A percentile compares a stretch with the other conserved stretches of the same genome.
These are phyloP conservation scores for Littorina saxatilis DNA, from an alignment of 1,140 invertebrate genomes.

Conservation along the genomic window DNA sequence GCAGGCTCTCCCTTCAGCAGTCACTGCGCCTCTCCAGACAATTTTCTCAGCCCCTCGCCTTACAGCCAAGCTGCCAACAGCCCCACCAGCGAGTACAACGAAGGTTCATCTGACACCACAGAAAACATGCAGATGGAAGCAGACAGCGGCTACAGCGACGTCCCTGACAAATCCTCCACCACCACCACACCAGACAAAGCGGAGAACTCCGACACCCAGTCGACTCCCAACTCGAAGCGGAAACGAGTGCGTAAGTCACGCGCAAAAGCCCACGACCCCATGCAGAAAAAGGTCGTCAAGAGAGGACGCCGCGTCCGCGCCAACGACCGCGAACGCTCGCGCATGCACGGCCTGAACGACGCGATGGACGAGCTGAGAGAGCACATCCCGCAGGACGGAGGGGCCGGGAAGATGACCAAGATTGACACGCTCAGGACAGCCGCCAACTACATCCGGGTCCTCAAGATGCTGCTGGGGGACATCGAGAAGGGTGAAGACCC, in stretches of 20 bases:
- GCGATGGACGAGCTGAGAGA: constrained; percentile 89
- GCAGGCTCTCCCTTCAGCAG: neutral
- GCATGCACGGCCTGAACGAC: constrained; percentile 97
- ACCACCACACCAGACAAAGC: neutral
- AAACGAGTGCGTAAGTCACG: constrained; percentile 40
- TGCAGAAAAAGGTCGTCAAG: constrained; percentile 78
- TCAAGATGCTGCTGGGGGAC: constrained; percentile 16
- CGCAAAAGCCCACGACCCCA: constrained; percentile 58
- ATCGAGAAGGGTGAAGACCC: constrained; percentile 4
- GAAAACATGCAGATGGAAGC: neutral
- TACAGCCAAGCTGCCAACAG: neutral
- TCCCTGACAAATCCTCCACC: constrained; percentile 5
- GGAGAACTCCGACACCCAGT: neutral
- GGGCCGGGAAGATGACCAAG: constrained; percentile 96
- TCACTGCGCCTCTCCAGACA: neutral
- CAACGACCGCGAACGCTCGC: constrained; percentile 94
- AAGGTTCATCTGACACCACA: neutral
- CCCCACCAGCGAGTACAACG: neutral
- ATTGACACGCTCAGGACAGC: constrained; percentile 97
- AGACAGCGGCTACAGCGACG: constrained; percentile 23
- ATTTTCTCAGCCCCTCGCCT: constrained; percentile 1
- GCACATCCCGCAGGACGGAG: constrained; percentile 80
- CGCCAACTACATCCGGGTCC: constrained; percentile 90
- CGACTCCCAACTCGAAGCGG: neutral
- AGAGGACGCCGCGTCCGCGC: constrained; percentile 92